A percentile compares a stretch with the other conserved stretches of the same genome.
phyloP scores from a whole-genome alignment of 2,888 invertebrate genomes.

The Marronus borbonicus region DNA sequence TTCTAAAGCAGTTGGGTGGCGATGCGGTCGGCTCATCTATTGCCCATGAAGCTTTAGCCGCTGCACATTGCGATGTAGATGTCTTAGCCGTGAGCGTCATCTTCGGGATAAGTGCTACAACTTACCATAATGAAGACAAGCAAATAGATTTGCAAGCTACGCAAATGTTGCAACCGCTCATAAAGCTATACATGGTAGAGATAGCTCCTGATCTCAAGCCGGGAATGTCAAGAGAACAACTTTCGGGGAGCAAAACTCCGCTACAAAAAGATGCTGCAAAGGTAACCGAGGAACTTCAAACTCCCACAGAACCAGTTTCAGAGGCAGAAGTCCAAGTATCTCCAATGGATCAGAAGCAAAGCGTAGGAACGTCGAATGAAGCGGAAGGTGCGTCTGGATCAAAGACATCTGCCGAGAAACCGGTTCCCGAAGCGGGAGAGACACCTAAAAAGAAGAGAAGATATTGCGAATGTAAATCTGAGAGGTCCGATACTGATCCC shows the following conservation, averaged over 20 bases:
- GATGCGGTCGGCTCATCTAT: conserved; percentile 87
- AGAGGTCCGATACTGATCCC: too few relatives aligned
- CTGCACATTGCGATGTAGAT: conserved; percentile 88
- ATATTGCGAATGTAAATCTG: too few relatives aligned
- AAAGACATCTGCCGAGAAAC: neutral
- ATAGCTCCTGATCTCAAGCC: conserved; percentile 1
- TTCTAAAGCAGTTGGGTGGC: conserved; percentile 83
- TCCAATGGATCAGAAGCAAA: neutral
- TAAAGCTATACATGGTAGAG: neutral
- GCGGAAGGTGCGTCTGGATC: neutral
- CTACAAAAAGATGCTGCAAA: neutral
- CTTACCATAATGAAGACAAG: conserved; percentile 43
- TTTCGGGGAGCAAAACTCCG: neutral
- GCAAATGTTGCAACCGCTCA: neutral
- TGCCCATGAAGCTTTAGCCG: conserved; percentile 83
- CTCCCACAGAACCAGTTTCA: neutral
- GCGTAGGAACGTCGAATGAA: neutral
- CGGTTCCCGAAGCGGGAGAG: too few relatives aligned
- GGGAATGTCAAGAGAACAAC: neutral
- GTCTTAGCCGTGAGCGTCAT: conserved; percentile 93
- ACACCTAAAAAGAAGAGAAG: too few relatives aligned
- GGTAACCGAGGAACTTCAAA: neutral
- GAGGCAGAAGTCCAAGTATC: neutral
- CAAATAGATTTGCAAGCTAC: neutral
- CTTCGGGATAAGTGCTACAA: conserved; percentile 76